Evolutionary conservation across 2,888 invertebrate species (phyloP).

Genomic region (Diachrysia chrysitis): DNA sequence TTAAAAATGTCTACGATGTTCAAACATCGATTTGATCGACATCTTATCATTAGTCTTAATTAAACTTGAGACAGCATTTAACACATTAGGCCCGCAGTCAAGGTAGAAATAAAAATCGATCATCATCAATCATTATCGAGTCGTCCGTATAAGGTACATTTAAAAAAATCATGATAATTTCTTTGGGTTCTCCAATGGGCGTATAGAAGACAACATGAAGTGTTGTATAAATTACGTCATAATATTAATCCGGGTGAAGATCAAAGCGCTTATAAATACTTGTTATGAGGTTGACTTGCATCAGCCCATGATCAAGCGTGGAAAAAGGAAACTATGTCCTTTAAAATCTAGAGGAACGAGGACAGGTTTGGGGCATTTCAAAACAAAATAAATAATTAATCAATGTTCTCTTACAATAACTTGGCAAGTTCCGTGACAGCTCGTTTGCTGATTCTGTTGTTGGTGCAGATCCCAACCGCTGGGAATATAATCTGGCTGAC

Average conservation of each 20-base stretch:
- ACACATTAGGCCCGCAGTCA: neutral
- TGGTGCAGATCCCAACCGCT: conserved; percentile 84
- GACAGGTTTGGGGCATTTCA: too few species aligned
- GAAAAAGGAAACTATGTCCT: too few species aligned
- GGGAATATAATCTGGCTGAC: conserved; percentile 85
- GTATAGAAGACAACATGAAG: neutral
- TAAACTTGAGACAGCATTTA: neutral
- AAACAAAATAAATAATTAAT: neutral
- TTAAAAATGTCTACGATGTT: neutral
- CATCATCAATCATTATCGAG: neutral
- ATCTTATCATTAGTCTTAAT: neutral
- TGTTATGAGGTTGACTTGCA: too few species aligned
- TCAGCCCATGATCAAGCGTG: too few species aligned
- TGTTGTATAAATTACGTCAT: too few species aligned
- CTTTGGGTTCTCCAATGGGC: neutral
- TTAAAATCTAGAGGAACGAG: too few species aligned
- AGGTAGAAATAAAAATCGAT: neutral
- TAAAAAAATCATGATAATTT: too few species aligned
- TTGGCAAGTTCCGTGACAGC: conserved; percentile 77
- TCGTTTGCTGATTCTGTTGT: conserved; percentile 84
- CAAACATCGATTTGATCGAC: neutral
- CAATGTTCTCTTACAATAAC: conserved; percentile 71
- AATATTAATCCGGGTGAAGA: too few species aligned
- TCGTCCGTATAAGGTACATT: neutral
- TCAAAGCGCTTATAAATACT: too few species aligned